Evolutionary conservation across 23 tunicate genomes (phyloP), one percentile per base, ranked within the genome.

Genomic region (Corella eumyota): DNA sequence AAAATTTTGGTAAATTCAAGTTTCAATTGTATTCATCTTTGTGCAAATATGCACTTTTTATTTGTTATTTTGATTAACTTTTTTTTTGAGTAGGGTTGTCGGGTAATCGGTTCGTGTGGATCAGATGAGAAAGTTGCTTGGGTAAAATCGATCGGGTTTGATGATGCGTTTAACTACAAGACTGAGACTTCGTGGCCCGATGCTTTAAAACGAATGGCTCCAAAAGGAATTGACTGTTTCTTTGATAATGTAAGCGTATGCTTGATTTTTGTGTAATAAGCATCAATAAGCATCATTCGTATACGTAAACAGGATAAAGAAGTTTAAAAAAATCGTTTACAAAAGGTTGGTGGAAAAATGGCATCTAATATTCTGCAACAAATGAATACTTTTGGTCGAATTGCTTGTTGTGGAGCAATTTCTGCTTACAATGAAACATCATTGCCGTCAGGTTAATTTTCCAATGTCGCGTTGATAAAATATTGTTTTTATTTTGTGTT

Each of bases 211-310:
- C 51, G 72, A 64, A 35, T 77, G 31, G 95, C 95, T 9, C 95
- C 95, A 17, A 34, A 85, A 6, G 95, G 95, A 66, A 75, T 85
- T 19, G 95, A 85, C 38, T 85, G 84, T 71, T 85, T 78, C 59
- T 85, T 85, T 34, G 95, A 85, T 59, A 85, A 77, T 58, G 95
- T 77, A n/a, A 46, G 83, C 36, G 25, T 15, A 28, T 25, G 25
- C 45, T 25, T 7, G 45, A 7, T 40, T 36, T 3, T 21, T 38
- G 27, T n/a, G 30, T 47, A 2, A 2, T 11, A 28, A 51, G 23
- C n/a, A n/a, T n/a, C n/a, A n/a, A n/a, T n/a, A n/a, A n/a, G n/a
- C n/a, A n/a, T n/a, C n/a, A n/a, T n/a, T n/a, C n/a, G n/a, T n/a
- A n/a, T n/a, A n/a, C n/a, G n/a, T n/a, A n/a, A n/a, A n/a, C n/a